These are phyloP conservation scores for Campylomormyrus tamandua DNA, from an alignment of 2,113 vertebrate genomes.

Conservation along the genomic window DNA sequence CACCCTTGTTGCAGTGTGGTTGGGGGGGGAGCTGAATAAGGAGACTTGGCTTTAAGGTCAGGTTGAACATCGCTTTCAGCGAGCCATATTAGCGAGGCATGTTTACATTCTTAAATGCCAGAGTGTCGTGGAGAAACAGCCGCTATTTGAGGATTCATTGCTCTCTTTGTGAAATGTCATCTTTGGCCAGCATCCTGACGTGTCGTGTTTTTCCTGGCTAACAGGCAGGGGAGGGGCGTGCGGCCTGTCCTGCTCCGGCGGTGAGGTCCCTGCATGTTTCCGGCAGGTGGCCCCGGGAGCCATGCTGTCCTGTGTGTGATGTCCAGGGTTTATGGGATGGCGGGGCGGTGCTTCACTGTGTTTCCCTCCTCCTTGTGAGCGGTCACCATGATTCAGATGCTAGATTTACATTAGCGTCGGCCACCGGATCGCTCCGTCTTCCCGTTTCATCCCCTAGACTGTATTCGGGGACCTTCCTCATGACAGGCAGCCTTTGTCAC, in stretches of 20 bases:
- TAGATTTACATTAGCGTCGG: neutral
- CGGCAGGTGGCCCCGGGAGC: neutral
- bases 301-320: neutral
- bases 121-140: neutral
- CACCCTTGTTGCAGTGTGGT: no score
- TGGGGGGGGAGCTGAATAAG: neutral
- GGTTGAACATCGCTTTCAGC: neutral
- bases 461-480: neutral
- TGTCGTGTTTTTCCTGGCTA: neutral
- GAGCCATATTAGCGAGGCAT: neutral
- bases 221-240: neutral
- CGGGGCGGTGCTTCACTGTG: neutral
- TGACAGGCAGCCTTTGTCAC: constrained; percentile 1
- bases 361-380: neutral
- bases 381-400: neutral
- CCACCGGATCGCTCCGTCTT: neutral
- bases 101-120: constrained; percentile 6
- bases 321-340: neutral
- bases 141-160: neutral
- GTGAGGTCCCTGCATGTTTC: neutral
- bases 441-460: neutral
- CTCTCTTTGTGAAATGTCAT: constrained; percentile 25
- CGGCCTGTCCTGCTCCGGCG: neutral
- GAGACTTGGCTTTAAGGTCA: neutral
- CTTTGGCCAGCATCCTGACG: neutral